A percentile compares a stretch with the other conserved stretches of the same genome.
phyloP scores from a whole-genome alignment of 1,140 invertebrate species.

The Brachionus rotundiformis region DNA sequence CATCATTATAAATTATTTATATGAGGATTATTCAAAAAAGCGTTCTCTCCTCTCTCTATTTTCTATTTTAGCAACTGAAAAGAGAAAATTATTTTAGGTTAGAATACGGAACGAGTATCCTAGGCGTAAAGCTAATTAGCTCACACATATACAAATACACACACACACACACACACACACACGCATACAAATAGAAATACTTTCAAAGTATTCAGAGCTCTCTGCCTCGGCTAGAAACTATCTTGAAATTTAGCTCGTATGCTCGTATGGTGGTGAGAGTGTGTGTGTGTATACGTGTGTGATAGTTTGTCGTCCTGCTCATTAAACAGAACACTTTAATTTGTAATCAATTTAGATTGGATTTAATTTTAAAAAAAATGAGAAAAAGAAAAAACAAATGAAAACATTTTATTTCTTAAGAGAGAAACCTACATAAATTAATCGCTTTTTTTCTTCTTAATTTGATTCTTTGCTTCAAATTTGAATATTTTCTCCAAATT shows the following conservation, averaged over 20 bases:
- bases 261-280: neutral
- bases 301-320: conserved; percentile 4
- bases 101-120: neutral
- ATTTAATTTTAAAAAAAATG: neutral
- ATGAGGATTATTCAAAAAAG: neutral
- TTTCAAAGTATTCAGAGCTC: neutral
- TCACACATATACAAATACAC: neutral
- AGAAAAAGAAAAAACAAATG: too few relatives aligned
- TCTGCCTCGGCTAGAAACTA: neutral
- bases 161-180: neutral
- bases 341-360: neutral
- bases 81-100: neutral
- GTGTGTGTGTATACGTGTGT: neutral
- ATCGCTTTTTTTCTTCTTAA: conserved; percentile 1
- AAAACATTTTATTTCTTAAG: neutral
- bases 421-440: conserved; percentile 1
- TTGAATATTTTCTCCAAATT: neutral
- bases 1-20: conserved; percentile 39
- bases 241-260: conserved; percentile 3
- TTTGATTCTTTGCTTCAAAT: neutral
- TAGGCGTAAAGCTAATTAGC: neutral
- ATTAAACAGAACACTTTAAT: neutral
- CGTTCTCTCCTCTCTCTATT: conserved; percentile 17
- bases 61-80: conserved; percentile 2
- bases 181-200: neutral